Evolutionary conservation across 2,888 invertebrate species (phyloP).

Genomic region (Rhagonycha fulva): DNA sequence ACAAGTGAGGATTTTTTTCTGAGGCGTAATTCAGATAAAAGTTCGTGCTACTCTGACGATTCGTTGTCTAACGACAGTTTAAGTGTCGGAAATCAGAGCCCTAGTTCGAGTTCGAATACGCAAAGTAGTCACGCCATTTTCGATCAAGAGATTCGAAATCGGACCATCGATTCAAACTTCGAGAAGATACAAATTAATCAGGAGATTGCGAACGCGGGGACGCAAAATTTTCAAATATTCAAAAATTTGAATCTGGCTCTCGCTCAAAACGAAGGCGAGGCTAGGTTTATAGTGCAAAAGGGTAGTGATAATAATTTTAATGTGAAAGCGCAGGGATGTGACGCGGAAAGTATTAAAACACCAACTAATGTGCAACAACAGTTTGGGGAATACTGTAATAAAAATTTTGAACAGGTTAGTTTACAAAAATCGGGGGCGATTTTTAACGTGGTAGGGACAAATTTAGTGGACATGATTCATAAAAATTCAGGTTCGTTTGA

Average conservation of each 20-base stretch:
- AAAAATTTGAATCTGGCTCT: constrained; percentile 44
- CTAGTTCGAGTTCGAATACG: constrained; percentile 53
- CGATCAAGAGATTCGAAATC: constrained; percentile 45
- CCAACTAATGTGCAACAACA: constrained; percentile 26
- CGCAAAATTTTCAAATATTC: constrained; percentile 50
- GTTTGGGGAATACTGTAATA: constrained; percentile 16
- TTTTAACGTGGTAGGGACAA: constrained; percentile 11
- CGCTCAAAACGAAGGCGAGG: constrained; percentile 25
- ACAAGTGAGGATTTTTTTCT: constrained; percentile 55
- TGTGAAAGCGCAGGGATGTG: constrained; percentile 6
- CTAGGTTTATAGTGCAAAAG: constrained; percentile 23
- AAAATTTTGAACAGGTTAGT: constrained; percentile 14
- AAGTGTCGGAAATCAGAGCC: constrained; percentile 53
- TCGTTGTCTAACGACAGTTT: constrained; percentile 70
- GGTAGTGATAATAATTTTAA: constrained; percentile 18
- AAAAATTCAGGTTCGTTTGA: constrained; percentile 62
- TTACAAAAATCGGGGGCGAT: constrained; percentile 6
- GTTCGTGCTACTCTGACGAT: constrained; percentile 73
- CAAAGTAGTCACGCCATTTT: constrained; percentile 49
- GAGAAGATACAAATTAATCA: constrained; percentile 49
- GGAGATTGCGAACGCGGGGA: constrained; percentile 46
- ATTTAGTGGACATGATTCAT: constrained; percentile 38
- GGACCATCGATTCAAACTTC: constrained; percentile 42
- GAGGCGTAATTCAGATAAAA: constrained; percentile 70
- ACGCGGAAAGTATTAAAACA: constrained; percentile 1